Evolutionary conservation across 1,140 invertebrate species (phyloP).

Genomic region (Euura lappo): DNA sequence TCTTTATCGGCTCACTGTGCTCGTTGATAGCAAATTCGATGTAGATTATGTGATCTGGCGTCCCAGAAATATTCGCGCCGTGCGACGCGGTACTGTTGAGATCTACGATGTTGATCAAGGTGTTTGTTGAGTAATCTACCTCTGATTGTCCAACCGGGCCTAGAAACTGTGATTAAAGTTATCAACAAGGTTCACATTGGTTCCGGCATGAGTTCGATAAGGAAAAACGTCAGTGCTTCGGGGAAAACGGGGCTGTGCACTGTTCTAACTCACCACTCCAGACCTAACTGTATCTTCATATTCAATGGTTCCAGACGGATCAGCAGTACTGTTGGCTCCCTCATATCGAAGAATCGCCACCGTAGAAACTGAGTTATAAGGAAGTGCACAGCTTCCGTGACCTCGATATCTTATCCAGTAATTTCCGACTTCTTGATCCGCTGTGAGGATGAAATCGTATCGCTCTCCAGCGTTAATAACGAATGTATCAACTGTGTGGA

Average conservation of each 20-base stretch:
- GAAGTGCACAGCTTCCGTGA: conserved; percentile 53
- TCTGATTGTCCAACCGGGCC: conserved; percentile 22
- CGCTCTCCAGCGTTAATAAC: conserved; percentile 62
- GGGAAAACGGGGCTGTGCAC: background rate
- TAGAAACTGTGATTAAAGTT: conserved; percentile 25
- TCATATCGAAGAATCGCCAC: conserved; percentile 54
- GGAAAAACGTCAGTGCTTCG: conserved; percentile 6
- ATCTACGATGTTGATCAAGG: conserved; percentile 22
- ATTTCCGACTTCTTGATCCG: conserved; percentile 56
- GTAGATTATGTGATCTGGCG: conserved; percentile 27
- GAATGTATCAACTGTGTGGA: conserved; percentile 34
- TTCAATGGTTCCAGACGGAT: conserved; percentile 27
- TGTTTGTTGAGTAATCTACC: conserved; percentile 23
- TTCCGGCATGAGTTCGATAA: background rate
- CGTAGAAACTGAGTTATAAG: conserved; percentile 43
- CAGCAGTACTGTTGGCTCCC: conserved; percentile 24
- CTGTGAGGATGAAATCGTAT: conserved; percentile 66
- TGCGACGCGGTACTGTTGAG: conserved; percentile 20
- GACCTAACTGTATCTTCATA: conserved; percentile 25
- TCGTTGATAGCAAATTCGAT: conserved; percentile 26
- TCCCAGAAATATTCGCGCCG: conserved; percentile 16
- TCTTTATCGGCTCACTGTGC: conserved; percentile 15
- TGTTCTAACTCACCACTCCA: conserved; percentile 22
- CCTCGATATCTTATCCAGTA: conserved; percentile 65
- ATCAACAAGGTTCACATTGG: background rate